Conservation (phyloP, 2,888 invertebrate genomes). For the Xestia ashworthii region DNA sequence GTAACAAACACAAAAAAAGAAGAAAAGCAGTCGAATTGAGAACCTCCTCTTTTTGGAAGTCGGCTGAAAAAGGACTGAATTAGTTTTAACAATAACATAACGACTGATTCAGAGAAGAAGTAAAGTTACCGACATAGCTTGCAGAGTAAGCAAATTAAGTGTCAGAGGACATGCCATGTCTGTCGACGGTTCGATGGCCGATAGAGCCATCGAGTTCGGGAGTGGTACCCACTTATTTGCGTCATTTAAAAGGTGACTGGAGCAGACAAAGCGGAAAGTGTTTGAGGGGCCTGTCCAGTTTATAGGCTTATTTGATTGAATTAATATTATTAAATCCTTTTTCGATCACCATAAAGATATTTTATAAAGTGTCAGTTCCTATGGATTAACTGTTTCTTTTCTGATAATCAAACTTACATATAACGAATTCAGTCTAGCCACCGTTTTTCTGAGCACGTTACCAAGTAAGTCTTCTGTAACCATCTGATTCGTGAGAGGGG, state of each 20-base stretch:
- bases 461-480: constrained; percentile 12
- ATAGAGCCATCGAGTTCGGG: not conserved
- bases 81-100: not conserved
- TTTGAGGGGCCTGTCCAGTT: not conserved
- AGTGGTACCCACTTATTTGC: not conserved
- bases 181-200: not conserved
- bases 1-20: too few species aligned
- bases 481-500: too few species aligned
- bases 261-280: too few species aligned
- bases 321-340: not conserved
- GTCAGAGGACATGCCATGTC: not conserved
- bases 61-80: too few species aligned
- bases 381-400: not conserved
- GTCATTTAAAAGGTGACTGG: not conserved
- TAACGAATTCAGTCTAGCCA: not conserved
- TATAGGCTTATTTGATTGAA: not conserved
- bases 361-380: not conserved
- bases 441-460: not conserved
- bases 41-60: too few species aligned
- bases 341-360: too few species aligned
- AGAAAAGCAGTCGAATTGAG: too few species aligned
- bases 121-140: not conserved
- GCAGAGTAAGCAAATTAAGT: not conserved
- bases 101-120: not conserved
- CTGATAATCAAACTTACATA: not conserved